These are phyloP conservation scores for Orestias chungarensis DNA, from an alignment of 2,797 vertebrate genomes.

Conservation along the genomic window DNA sequence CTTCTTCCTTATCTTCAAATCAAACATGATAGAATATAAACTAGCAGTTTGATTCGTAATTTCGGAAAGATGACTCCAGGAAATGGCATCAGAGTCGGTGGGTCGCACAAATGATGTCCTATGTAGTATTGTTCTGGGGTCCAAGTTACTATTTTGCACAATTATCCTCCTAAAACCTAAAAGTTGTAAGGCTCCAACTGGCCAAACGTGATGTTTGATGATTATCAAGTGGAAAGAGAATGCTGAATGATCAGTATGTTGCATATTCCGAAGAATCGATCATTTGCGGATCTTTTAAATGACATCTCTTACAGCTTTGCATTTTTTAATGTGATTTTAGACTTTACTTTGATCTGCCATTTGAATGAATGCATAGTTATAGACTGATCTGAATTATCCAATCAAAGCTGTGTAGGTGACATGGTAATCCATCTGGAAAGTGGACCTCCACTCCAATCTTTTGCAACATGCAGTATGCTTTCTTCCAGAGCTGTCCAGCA, in stretches of 20 bases:
- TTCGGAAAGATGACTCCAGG: background rate
- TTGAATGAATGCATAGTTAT: background rate
- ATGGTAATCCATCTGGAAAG: background rate
- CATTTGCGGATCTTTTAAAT: no score
- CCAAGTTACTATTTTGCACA: no score
- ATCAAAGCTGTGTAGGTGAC: background rate
- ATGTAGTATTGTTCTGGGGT: background rate
- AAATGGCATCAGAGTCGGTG: background rate
- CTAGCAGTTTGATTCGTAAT: conserved; percentile 20
- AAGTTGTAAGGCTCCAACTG: no score
- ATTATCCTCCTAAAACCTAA: no score
- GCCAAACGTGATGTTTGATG: no score
- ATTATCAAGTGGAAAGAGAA: background rate
- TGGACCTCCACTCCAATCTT: background rate
- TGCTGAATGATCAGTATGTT: no score
- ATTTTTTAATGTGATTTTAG: background rate
- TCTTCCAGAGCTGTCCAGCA: background rate
- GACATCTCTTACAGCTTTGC: background rate
- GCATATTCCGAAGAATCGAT: no score
- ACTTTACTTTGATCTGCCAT: background rate
- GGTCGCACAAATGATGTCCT: background rate
- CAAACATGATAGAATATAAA: conserved; percentile 48
- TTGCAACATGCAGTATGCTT: background rate
- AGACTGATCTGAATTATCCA: background rate
- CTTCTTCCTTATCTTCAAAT: conserved; percentile 50